A percentile compares a stretch with the other conserved stretches of the same genome.
Evolutionary conservation across 2,113 vertebrate genomes (phyloP).

Genomic region (Serilophus lunatus): DNA sequence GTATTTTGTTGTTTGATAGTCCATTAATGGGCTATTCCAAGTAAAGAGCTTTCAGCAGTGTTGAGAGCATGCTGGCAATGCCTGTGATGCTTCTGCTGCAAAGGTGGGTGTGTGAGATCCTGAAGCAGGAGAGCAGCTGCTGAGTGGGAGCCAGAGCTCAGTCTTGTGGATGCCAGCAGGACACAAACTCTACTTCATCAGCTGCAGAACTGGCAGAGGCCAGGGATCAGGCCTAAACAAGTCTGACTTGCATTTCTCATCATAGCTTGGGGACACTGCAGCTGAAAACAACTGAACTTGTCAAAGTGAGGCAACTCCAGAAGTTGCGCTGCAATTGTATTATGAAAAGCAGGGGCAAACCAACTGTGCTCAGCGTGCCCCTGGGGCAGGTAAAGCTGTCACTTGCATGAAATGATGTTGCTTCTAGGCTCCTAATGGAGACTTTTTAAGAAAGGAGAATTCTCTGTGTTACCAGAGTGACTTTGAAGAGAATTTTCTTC

Average conservation of each 20-base stretch:
- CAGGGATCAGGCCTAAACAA: conserved; percentile 3
- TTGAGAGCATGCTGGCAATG: not conserved
- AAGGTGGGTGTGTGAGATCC: not conserved
- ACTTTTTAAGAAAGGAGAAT: not conserved
- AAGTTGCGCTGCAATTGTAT: not conserved
- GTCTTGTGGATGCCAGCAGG: not conserved
- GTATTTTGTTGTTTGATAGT: not conserved
- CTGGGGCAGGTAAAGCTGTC: not conserved
- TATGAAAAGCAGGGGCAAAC: not conserved
- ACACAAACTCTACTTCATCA: not conserved
- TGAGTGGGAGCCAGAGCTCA: not conserved
- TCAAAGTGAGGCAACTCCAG: not conserved
- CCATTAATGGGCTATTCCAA: not conserved
- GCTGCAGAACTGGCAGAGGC: not conserved
- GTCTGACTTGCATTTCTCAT: not conserved
- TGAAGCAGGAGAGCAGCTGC: not conserved
- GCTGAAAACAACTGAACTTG: not conserved
- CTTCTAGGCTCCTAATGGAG: not conserved
- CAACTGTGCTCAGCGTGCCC: not conserved
- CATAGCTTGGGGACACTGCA: not conserved
- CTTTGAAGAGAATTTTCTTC: not conserved
- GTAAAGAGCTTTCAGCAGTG: not conserved
- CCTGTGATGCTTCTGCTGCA: not conserved
- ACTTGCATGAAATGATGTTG: not conserved
- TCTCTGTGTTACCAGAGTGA: not conserved